Evolutionary conservation across 2,888 invertebrate species (phyloP), one percentile per base, ranked within the genome.

Genomic region (Acanthoscelides obtectus): DNA sequence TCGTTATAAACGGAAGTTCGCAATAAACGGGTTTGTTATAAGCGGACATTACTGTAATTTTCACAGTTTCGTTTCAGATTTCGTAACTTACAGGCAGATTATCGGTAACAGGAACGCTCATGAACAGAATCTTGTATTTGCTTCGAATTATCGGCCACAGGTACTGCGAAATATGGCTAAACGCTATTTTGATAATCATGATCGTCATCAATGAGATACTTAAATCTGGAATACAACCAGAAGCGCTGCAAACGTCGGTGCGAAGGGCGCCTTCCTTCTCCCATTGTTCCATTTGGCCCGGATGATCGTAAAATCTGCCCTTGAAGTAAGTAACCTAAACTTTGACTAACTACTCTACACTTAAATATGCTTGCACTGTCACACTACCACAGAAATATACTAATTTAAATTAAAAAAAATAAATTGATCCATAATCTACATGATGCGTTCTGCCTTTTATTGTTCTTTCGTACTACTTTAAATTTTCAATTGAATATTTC

Each of bases 221-320:
- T 45, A 90, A 80, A 79, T 90, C 89, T 22, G 87, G 86, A 17
- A 89, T 83, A 80, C 90, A 90, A 0, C 90, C 89, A 3, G 87
- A 85, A 3, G 86, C 86, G 75, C 86, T 86, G 75, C 88, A 88
- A 77, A 83, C 79, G 74, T 87, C 86, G 64, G 82, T 75, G 2
- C 75, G 76, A 22, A 82, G 70, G 1, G 84, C 78, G 21, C 81
- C 80, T 27, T 79, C 68, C 67, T 75, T 45, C 68, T 73, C 66
- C 75, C 76, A 79, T 65, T 79, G 71, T n/a, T 78, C 27, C 1
- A 77, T 67, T 71, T 87, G 86, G 0, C 86, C 86, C 0, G 88
- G 88, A 78, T 87, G 82, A 0, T 85, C 85, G 73, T 82, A 87
- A 77, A 87, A 86, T 69, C 83, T 83, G 20, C 87, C 87, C 87